Evolutionary conservation across 2,888 invertebrate genomes (phyloP).

Genomic region (Patella ulyssiponensis): DNA sequence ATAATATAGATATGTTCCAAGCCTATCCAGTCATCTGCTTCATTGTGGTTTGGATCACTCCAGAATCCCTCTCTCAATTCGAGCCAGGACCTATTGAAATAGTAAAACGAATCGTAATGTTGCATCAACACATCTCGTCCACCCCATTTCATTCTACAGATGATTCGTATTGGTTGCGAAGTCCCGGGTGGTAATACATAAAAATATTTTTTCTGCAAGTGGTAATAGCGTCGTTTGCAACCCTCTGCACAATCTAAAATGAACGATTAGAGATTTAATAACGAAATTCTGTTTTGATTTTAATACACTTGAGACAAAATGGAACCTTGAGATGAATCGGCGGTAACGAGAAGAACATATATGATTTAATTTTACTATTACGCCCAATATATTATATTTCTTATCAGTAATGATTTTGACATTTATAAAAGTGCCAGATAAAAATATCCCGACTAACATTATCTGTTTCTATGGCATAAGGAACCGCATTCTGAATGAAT

Average conservation of each 20-base stretch:
- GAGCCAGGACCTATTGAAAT: not conserved
- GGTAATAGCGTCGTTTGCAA: not conserved
- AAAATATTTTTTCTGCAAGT: not conserved
- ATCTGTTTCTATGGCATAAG: too few species aligned
- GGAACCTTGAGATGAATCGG: not conserved
- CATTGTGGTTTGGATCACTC: not conserved
- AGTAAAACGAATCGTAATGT: not conserved
- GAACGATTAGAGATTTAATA: not conserved
- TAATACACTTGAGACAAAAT: too few species aligned
- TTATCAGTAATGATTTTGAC: too few species aligned
- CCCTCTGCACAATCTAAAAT: conserved; percentile 4
- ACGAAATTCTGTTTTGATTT: too few species aligned
- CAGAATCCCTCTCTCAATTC: not conserved
- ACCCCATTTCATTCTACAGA: not conserved
- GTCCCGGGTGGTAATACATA: not conserved
- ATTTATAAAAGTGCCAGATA: too few species aligned
- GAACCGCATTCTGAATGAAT: too few species aligned
- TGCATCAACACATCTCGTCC: not conserved
- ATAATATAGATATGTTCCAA: not conserved
- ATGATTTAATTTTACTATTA: not conserved
- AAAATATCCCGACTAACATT: too few species aligned
- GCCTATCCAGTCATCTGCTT: not conserved
- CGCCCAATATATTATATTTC: not conserved
- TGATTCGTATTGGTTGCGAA: not conserved
- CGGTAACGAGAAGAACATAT: not conserved